Percentiles rank a stretch among this genome's conserved stretches.
These are phyloP conservation scores for Thunnus albacares DNA, from an alignment of 2,797 vertebrate species.

Conservation along the genomic window DNA sequence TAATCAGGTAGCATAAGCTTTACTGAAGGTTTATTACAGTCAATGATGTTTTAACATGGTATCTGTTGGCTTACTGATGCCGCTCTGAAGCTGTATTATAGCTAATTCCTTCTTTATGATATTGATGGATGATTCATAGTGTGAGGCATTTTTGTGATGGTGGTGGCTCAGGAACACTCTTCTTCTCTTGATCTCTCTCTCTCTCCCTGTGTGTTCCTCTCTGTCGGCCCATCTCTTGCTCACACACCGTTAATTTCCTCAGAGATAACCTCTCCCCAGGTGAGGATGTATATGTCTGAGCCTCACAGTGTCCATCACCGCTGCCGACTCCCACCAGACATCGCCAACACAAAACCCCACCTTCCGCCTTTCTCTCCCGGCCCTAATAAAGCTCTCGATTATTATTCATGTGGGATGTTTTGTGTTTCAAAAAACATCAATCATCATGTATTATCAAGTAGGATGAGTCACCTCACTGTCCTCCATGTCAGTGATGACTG, in stretches of 20 bases:
- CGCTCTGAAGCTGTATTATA: constrained; percentile 56
- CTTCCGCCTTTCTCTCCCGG: neutral
- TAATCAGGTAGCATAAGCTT: constrained; percentile 64
- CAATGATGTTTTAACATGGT: constrained; percentile 67
- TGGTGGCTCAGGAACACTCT: constrained; percentile 31
- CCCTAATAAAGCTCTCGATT: constrained; percentile 51
- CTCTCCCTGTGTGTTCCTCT: neutral
- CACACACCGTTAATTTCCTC: constrained; percentile 56
- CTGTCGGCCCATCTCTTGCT: neutral
- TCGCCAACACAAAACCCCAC: neutral
- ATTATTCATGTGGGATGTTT: constrained; percentile 69
- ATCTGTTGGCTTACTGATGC: constrained; percentile 57
- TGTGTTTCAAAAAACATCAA: constrained; percentile 69
- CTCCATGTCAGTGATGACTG: constrained; percentile 69
- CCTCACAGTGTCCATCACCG: constrained; percentile 27
- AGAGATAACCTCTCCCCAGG: constrained; percentile 56
- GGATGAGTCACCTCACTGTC: constrained; percentile 71
- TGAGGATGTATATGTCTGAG: constrained; percentile 49
- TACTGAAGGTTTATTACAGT: constrained; percentile 65
- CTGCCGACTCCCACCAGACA: constrained; percentile 17
- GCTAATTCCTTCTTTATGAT: constrained; percentile 59
- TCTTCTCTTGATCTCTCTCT: constrained; percentile 12
- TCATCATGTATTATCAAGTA: constrained; percentile 73
- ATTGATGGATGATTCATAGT: constrained; percentile 59
- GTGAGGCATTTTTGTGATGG: constrained; percentile 22